Conservation (phyloP, 2,888 invertebrate species). For the Blastobasis adustella region DNA sequence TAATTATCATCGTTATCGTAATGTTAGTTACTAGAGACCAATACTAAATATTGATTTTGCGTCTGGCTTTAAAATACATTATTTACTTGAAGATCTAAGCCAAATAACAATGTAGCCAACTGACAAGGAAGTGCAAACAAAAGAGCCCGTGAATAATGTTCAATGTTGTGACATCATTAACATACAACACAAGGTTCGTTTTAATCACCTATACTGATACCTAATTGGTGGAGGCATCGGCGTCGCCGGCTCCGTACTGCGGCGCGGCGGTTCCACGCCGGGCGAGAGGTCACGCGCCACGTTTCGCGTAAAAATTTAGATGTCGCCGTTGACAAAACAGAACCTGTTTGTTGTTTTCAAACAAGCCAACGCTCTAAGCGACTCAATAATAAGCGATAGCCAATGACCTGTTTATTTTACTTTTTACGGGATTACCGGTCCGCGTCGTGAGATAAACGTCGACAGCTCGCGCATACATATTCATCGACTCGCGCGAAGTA, state of each 20-base stretch:
- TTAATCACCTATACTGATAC: background rate
- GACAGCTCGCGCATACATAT: too few relatives aligned
- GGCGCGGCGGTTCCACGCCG: background rate
- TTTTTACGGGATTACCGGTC: constrained; percentile 9
- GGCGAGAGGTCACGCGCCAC: background rate
- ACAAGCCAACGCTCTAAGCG: constrained; percentile 1
- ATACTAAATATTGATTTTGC: too few relatives aligned
- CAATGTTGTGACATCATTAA: constrained; percentile 3
- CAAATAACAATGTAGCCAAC: too few relatives aligned
- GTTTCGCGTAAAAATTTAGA: background rate
- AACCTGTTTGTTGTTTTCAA: background rate
- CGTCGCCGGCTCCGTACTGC: background rate
- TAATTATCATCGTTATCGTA: too few relatives aligned
- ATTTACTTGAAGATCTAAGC: too few relatives aligned
- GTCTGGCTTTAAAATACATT: too few relatives aligned
- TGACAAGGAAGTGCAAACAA: background rate
- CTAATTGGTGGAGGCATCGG: background rate
- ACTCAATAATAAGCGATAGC: constrained; percentile 6
- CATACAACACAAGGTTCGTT: background rate
- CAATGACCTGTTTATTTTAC: constrained; percentile 9
- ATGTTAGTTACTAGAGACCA: too few relatives aligned
- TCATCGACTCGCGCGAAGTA: too few relatives aligned
- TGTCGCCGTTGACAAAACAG: background rate
- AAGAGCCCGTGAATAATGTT: background rate
- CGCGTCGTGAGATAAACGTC: background rate